phyloP scores from a whole-genome alignment of 1,140 invertebrate genomes.

The Tenebrio molitor region DNA sequence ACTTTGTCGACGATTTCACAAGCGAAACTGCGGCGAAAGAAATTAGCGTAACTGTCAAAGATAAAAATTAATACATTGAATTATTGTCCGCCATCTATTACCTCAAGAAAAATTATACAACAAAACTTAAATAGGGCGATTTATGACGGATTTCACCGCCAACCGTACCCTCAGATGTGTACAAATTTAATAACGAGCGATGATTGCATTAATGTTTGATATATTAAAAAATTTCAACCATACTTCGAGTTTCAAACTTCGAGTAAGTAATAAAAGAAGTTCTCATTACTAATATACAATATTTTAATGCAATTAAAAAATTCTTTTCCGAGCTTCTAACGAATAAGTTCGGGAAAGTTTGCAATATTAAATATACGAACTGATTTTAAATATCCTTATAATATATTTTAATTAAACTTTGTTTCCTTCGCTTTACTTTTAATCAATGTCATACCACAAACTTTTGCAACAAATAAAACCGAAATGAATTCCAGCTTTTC shows the following conservation, averaged over 20 bases:
- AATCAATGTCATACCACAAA: conserved; percentile 43
- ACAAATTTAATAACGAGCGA: background rate
- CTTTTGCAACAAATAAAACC: conserved; percentile 28
- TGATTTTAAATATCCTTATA: conserved; percentile 53
- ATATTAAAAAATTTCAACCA: conserved; percentile 37
- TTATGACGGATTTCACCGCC: too few species aligned
- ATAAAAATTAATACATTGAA: background rate
- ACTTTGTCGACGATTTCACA: background rate
- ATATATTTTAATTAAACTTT: conserved; percentile 54
- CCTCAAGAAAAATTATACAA: too few species aligned
- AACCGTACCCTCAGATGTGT: background rate
- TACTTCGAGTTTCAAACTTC: conserved; percentile 22
- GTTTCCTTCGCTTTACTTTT: conserved; percentile 47
- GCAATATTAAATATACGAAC: conserved; percentile 50
- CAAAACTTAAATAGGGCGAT: too few species aligned
- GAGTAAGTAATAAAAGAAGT: conserved; percentile 43
- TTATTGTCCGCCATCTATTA: too few species aligned
- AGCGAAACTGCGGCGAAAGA: background rate
- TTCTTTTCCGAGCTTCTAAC: conserved; percentile 47
- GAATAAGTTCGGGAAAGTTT: conserved; percentile 48
- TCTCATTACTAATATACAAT: conserved; percentile 51
- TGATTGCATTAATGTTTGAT: conserved; percentile 11
- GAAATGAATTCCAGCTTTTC: background rate
- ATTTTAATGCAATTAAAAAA: conserved; percentile 55
- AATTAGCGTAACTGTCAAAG: background rate